Evolutionary conservation across 1,140 invertebrate species (phyloP).

Genomic region (Drosophila elegans): DNA sequence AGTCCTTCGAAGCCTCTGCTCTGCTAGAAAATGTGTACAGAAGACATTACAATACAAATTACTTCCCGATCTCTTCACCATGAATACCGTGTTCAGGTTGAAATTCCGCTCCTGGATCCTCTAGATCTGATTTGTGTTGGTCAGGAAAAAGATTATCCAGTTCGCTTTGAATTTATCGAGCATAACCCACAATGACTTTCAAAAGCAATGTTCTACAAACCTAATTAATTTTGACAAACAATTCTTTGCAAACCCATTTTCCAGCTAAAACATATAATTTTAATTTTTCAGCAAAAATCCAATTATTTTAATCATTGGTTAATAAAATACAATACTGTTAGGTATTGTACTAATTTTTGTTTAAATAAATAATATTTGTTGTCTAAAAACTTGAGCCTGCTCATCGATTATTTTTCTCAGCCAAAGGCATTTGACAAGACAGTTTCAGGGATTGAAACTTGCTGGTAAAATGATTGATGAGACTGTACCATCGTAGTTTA

Average conservation of each 20-base stretch:
- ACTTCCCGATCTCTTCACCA: background rate
- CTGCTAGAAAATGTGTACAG: background rate
- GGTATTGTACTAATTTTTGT: no score
- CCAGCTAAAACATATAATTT: background rate
- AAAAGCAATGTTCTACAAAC: background rate
- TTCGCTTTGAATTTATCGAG: background rate
- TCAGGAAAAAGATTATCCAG: background rate
- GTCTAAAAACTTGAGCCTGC: background rate
- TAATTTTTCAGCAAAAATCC: no score
- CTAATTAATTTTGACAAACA: background rate
- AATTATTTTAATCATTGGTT: background rate
- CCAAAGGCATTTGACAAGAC: background rate
- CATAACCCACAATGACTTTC: background rate
- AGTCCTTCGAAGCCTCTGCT: background rate
- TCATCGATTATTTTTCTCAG: background rate
- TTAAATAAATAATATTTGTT: no score
- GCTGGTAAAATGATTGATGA: constrained; percentile 30
- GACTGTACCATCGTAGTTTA: constrained; percentile 18
- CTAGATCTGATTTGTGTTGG: background rate
- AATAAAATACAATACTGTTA: no score
- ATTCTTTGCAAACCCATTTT: no score
- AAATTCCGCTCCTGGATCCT: no score
- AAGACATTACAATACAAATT: background rate
- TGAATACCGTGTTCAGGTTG: background rate
- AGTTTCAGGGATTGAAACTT: constrained; percentile 12